Conservation (phyloP, 2,113 vertebrate genomes). For the Mugil cephalus region DNA sequence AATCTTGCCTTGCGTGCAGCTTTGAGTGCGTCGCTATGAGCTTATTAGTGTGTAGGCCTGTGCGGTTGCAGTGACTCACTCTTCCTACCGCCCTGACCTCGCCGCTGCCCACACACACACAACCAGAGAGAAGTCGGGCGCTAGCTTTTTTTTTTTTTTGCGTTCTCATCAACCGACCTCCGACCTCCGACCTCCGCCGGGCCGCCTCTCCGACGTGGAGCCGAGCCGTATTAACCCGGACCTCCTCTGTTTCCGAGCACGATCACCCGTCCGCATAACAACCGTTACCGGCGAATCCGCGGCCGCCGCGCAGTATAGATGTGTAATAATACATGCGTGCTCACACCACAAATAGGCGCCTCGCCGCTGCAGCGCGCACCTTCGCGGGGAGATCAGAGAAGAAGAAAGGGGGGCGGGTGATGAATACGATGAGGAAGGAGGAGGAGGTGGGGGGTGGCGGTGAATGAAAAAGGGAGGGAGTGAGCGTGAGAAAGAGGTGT, state of each 20-base stretch:
- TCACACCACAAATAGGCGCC: slow-evolving; percentile 57
- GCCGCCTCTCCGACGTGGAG: slow-evolving; percentile 57
- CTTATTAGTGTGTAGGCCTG: slow-evolving; percentile 42
- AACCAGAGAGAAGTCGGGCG: slow-evolving; percentile 31
- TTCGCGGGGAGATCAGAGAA: slow-evolving; percentile 49
- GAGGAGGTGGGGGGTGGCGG: background rate
- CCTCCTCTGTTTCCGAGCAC: slow-evolving; percentile 49
- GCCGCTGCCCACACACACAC: slow-evolving; percentile 67
- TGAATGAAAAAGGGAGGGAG: slow-evolving; percentile 26
- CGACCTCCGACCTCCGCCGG: slow-evolving; percentile 56
- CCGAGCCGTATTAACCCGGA: slow-evolving; percentile 70
- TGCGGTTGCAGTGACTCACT: slow-evolving; percentile 72
- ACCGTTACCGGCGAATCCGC: slow-evolving; percentile 38
- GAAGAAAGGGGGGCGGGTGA: slow-evolving; percentile 27
- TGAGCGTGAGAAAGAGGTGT: slow-evolving; percentile 43
- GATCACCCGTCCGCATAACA: slow-evolving; percentile 45
- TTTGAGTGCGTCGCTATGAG: slow-evolving; percentile 12
- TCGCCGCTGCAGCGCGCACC: slow-evolving; percentile 31
- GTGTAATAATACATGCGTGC: slow-evolving; percentile 64
- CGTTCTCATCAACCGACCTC: slow-evolving; percentile 71
- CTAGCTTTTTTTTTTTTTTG: slow-evolving; percentile 55
- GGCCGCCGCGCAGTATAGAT: slow-evolving; percentile 10
- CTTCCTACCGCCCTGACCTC: slow-evolving; percentile 66
- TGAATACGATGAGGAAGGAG: slow-evolving; percentile 30
- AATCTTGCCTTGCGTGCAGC: slow-evolving; percentile 12